Evolutionary conservation across 2,797 vertebrate species (phyloP), one percentile per base, ranked within the genome.

Genomic region (Anniella stebbinsi): DNA sequence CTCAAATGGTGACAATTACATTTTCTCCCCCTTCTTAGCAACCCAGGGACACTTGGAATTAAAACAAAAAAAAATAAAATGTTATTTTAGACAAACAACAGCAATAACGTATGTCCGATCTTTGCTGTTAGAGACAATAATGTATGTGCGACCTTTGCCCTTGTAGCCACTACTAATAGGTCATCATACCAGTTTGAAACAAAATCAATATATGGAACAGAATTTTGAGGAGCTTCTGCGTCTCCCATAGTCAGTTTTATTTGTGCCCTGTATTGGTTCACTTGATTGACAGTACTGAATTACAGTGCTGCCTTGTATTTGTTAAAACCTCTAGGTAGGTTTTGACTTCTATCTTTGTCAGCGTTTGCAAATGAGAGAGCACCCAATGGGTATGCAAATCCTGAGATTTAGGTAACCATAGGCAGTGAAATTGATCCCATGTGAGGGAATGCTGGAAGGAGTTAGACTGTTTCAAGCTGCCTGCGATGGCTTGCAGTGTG

Each of bases 281-380:
- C 86, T 92, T 94, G 92, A 94, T 92, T 92, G 93, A 94, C 91
- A 86, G 87, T 93, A 94, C 85, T 93, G 95, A 91, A 88, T 94
- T 94, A 80, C 86, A 54, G 87, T 86, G 63, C 60, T 93, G 91
- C 89, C 93, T 92, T 92, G 48, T 88, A 84, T 90, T 78, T 84
- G 80, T 92, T 90, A 92, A 63, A n/a, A 45, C 82, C 90, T 91
- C 89, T 91, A 80, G 0, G 0, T 91, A 78, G 4, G 51, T 85
- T 84, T 93, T 38, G 83, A 91, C 87, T 91, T 87, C 92, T 94
- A 93, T 63, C 89, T 95, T 93, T 95, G 92, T 87, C 91, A 93
- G 45, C 38, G 66, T 84, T 91, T 82, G 69, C 86, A 91, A 89
- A 69, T 28, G n/a, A 75, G 76, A 72, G 84, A 83, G 87, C 48